phyloP scores from a whole-genome alignment of 2,113 vertebrate genomes.

The Micromys minutus region DNA sequence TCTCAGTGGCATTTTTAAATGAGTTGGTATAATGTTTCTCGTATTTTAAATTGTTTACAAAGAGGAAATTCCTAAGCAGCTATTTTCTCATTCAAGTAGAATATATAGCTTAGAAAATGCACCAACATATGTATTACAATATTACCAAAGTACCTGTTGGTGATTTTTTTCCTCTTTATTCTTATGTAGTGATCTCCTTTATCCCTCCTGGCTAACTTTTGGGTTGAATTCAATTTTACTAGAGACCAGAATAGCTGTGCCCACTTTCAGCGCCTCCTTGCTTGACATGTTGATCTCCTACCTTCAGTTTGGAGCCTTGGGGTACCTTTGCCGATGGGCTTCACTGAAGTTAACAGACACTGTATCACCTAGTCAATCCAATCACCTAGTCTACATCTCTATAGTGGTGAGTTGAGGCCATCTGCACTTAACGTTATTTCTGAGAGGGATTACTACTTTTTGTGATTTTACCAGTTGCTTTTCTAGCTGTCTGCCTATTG shows the following conservation, averaged over 20 bases:
- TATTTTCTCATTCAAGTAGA: not conserved
- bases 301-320: not conserved
- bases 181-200: not conserved
- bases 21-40: not conserved
- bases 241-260: not conserved
- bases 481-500: not conserved
- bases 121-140: not conserved
- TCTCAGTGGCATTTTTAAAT: not conserved
- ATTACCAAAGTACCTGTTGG: not conserved
- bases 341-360: not conserved
- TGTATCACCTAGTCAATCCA: not conserved
- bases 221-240: not conserved
- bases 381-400: not conserved
- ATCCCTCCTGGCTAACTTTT: not conserved
- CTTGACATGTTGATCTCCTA: not conserved
- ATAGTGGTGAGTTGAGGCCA: not conserved
- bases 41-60: not conserved
- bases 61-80: not conserved
- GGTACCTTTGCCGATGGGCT: not conserved
- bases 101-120: not conserved
- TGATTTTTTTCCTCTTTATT: not conserved
- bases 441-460: not conserved
- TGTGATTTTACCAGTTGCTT: not conserved
- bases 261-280: no score
- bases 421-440: not conserved